Evolutionary conservation across 2,113 vertebrate genomes (phyloP).

Genomic region (Ceratotherium simum): DNA sequence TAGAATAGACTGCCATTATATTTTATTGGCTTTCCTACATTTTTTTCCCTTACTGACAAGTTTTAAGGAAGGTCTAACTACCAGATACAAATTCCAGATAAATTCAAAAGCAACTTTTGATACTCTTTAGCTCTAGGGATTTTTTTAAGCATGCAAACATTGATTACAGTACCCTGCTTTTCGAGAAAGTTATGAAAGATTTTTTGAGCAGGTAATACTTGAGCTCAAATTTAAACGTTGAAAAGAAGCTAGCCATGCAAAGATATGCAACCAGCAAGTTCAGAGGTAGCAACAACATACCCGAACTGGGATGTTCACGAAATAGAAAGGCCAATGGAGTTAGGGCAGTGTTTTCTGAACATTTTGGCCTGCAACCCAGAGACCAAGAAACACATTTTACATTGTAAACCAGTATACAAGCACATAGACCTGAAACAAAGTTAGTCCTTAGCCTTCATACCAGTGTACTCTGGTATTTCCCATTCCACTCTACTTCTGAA

Average conservation of each 20-base stretch:
- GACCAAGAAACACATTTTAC: neutral
- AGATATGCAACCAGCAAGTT: neutral
- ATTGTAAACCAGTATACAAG: neutral
- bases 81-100: neutral
- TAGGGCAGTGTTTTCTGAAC: neutral
- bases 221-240: neutral
- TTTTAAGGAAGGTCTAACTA: constrained; percentile 9
- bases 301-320: neutral
- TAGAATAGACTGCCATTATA: neutral
- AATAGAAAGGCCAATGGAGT: neutral
- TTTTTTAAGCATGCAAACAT: neutral
- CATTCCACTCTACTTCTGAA: neutral
- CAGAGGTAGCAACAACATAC: neutral
- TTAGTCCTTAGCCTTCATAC: neutral
- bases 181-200: neutral
- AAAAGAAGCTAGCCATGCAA: neutral
- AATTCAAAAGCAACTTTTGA: neutral
- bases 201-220: neutral
- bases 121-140: neutral
- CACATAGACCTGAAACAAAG: neutral
- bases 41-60: neutral
- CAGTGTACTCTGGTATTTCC: neutral
- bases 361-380: neutral
- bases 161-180: neutral
- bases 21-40: neutral